phyloP scores from a whole-genome alignment of 2,888 invertebrate genomes.

The Drosophila birchii region DNA sequence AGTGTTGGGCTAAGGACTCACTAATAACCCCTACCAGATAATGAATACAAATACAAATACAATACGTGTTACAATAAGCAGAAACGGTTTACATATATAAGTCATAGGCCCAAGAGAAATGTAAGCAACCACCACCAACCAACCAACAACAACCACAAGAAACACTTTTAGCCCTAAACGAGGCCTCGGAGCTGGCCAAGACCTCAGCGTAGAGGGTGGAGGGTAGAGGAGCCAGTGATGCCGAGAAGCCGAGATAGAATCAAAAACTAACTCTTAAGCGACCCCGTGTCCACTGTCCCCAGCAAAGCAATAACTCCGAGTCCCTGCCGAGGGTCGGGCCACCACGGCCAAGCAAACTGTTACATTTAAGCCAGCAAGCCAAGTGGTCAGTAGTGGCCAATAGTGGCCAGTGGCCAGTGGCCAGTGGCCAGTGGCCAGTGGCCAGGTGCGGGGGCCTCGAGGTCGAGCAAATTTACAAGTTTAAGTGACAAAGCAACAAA shows the following conservation, averaged over 20 bases:
- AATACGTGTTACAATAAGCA: constrained; percentile 71
- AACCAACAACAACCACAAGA: constrained; percentile 26
- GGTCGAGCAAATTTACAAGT: constrained; percentile 60
- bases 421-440: constrained; percentile 9
- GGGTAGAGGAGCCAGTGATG: neutral
- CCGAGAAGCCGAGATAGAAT: constrained; percentile 28
- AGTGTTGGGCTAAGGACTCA: constrained; percentile 45
- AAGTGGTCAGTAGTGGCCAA: constrained; percentile 7
- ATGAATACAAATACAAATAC: constrained; percentile 22
- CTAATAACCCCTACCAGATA: constrained; percentile 37
- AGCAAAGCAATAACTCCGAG: constrained; percentile 29
- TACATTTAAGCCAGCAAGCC: constrained; percentile 60
- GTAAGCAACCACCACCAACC: constrained; percentile 58
- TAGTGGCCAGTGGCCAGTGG: constrained; percentile 11
- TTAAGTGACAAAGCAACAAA: constrained; percentile 72
- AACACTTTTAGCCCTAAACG: constrained; percentile 66
- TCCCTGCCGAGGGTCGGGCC: constrained; percentile 24
- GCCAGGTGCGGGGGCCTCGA: constrained; percentile 9
- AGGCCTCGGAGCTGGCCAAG: constrained; percentile 35
- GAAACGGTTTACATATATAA: constrained; percentile 65
- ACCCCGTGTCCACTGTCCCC: constrained; percentile 15
- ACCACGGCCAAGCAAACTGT: constrained; percentile 52
- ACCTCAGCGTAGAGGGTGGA: neutral
- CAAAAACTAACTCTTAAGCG: constrained; percentile 43
- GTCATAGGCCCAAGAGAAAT: constrained; percentile 76